Evolutionary conservation across 1,140 invertebrate genomes (phyloP), one percentile per base, ranked within the genome.

Genomic region (Scaptomyza pallida): DNA sequence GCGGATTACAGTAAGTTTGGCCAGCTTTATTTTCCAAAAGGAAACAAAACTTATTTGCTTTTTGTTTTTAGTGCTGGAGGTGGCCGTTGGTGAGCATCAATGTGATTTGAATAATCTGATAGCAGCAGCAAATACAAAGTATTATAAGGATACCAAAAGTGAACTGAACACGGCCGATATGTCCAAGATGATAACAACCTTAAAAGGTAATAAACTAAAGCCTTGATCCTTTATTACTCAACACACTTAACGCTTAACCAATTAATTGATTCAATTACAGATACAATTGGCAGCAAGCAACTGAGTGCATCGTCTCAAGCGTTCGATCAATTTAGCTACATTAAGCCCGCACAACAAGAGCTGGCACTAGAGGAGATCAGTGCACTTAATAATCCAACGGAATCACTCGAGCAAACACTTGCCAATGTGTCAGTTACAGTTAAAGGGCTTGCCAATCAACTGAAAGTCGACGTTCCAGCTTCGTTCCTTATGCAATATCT

Each of bases 41-140:
- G 10, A 5, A 2, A 57, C 8, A 43, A 3, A 2, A 37, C 6
- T 12, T 5, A 12, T 13, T 19, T 3, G 10, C 1, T 13, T 9
- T 16, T 47, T 6, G 9, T 44, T 23, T 2, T 12, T 88, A 96
- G 96, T 97, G 54, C 93, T 96, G 88, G 96, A 97, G 91, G 94
- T 96, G 0, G 95, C 95, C 2, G 94, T 95, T 15, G 95, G 95
- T 3, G 95, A 96, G 78, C 95, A 96, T 75, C 92, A 93, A 47
- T 92, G 95, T 19, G 93, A 95, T 54, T 78, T 93, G 9, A 72
- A 91, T 16, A 93, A 94, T 69, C 90, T 95, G 23, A 93, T 94
- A 30, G 89, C 92, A 6, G 92, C 93, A 1, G 93, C 92, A 2
- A 94, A 43, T 89, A 90, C 93, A 79, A 93, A 94, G 89, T 92